Evolutionary conservation across 2,797 vertebrate species (phyloP), one percentile per base, ranked within the genome.

Genomic region (Alfaro cultratus): DNA sequence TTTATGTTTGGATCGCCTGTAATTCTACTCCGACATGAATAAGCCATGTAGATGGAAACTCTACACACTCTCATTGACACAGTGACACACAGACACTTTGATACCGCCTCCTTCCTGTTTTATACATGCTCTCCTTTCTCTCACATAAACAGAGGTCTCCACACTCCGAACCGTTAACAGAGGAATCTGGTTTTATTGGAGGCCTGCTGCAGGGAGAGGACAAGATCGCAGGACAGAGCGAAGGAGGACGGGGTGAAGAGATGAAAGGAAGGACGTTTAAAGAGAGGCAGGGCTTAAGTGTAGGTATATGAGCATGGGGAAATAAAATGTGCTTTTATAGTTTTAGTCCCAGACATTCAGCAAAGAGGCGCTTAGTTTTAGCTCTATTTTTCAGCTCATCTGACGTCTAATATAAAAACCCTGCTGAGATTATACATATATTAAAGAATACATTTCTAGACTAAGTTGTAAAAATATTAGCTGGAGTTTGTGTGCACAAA

Each of bases 21-120:
- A 93, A 93, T 77, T 62, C 80, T 82, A 89, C 39, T 75, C 90
- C 79, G 73, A 64, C 15, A 89, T 93, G 74, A 92, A 92, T 92
- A 92, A 92, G 71, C 89, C 80, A 93, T 87, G 83, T 47, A 62
- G 83, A 83, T 57, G 78, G 87, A 88, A 88, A 88, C 87, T 80
- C 76, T 78, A 79, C 62, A 80, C 84, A 73, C 31, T 77, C 57
- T 49, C 74, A 78, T 68, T 71, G 34, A 85, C 55, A 78, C 76
- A 67, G 34, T 75, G 26, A 79, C 41, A 85, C 49, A 78, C 45
- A 78, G 26, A 29, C 76, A 55, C 55, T 3, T 53, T 67, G 36
- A 75, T 60, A 71, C 16, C 5, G 45, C 18, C 72, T 67, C 60
- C 46, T 73, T 74, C 26, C 34, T 5, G 43, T 39, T 76, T 73